Conservation (phyloP, 37 sponge, comb jelly and placozoan species). For the Aphrocallistes beatrix region DNA sequence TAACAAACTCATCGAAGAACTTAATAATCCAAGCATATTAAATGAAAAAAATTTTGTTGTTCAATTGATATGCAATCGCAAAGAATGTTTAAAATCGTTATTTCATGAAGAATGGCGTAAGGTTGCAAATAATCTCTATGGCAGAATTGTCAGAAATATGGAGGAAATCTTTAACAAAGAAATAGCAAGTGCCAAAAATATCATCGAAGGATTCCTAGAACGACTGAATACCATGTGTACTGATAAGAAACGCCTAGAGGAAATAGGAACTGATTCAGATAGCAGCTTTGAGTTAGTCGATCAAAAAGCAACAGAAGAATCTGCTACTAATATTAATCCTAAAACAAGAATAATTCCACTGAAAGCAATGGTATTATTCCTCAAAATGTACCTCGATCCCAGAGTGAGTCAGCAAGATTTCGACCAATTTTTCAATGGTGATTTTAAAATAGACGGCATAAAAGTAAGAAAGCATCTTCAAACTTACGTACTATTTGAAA, state of each 20-base stretch:
- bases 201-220: not conserved
- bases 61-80: not conserved
- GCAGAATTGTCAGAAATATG: not conserved
- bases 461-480: not conserved
- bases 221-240: not conserved
- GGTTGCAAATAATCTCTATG: not conserved
- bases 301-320: not conserved
- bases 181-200: not conserved
- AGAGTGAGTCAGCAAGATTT: not conserved
- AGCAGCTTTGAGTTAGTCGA: not conserved
- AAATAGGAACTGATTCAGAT: not conserved
- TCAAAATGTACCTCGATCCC: not conserved
- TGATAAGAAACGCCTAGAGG: not conserved
- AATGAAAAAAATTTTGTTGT: not conserved
- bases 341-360: not conserved
- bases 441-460: not conserved
- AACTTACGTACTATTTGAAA: not conserved
- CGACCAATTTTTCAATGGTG: not conserved
- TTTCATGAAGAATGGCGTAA: not conserved
- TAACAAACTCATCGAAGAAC: not conserved
- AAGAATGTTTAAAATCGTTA: not conserved
- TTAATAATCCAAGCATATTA: not conserved
- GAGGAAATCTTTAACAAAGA: not conserved
- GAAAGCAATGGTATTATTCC: not conserved
- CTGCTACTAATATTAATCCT: not conserved